These are phyloP conservation scores for Nymphalis polychloros DNA, from an alignment of 2,888 invertebrate species.

Conservation along the genomic window DNA sequence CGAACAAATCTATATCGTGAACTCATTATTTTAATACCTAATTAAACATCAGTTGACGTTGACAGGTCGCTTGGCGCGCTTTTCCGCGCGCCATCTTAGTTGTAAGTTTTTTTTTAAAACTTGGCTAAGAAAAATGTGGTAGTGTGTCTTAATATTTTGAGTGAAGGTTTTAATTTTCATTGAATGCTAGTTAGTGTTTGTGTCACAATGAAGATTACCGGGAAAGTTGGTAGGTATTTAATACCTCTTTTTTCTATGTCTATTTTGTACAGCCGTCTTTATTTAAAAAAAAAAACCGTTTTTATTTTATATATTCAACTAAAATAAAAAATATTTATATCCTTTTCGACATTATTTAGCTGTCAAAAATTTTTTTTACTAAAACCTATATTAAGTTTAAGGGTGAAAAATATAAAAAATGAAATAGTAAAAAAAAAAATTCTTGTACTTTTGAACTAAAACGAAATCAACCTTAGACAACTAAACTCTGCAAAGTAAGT, in stretches of 20 bases:
- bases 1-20: slow-evolving; percentile 21
- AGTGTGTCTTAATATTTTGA: slow-evolving; percentile 31
- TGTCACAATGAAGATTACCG: slow-evolving; percentile 52
- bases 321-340: no score
- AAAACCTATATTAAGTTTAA: no score
- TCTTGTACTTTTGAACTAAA: no score
- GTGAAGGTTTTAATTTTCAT: slow-evolving; percentile 24
- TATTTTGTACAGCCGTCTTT: no score
- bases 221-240: slow-evolving; percentile 42
- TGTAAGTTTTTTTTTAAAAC: slow-evolving; percentile 32
- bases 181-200: slow-evolving; percentile 26
- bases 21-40: slow-evolving; percentile 39
- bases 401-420: no score
- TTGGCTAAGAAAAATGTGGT: slow-evolving; percentile 34
- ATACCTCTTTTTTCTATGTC: not conserved
- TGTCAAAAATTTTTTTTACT: no score
- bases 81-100: slow-evolving; percentile 47
- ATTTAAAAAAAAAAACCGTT: no score
- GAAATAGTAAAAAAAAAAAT: no score
- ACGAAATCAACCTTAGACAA: no score
- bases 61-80: slow-evolving; percentile 53
- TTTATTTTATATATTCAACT: no score
- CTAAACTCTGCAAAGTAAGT: no score
- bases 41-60: slow-evolving; percentile 44
- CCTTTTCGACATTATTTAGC: no score